Evolutionary conservation across 2,113 vertebrate genomes (phyloP), one percentile per base, ranked within the genome.

Genomic region (Ameiurus melas): DNA sequence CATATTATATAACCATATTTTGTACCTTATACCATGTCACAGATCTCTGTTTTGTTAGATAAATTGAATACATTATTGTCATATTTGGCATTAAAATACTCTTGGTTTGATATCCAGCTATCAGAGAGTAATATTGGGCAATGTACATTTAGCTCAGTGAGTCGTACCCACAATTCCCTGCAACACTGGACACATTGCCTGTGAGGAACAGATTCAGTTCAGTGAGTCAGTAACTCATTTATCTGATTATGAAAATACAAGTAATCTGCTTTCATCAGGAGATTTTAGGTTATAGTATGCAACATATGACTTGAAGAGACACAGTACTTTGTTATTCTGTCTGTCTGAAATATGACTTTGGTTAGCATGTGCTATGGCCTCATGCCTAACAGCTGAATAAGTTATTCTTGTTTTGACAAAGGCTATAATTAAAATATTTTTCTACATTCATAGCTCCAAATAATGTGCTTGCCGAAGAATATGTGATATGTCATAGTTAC

Each of bases 311-410:
- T 58, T 73, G 84, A 85, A 39, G 30, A 68, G 4, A 57, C 47
- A 85, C 33, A 73, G 36, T 57, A 25, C 22, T 43, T 33, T 86
- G 25, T 79, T 79, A 79, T 78, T 79, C 36, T 58, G 66, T 22
- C 27, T 84, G 39, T 39, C 20, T 36, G 27, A 25, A 64, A 13
- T 27, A 77, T 60, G 39, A 62, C 36, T 75, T 79, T 13, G n/a
- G 25, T 64, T 51, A 88, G 80, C 89, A 83, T 90, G 73, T 88
- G 66, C 81, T 79, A 68, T 51, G 58, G 25, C 57, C 33, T 64
- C 30, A 73, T 39, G 33, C 19, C 13, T 12, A 30, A 43, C 47
- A 71, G n/a, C 13, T 71, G n/a, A 47, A 84, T 73, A 19, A 57
- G 12, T 36, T 33, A 36, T 66, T 33, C 9, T 16, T 55, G n/a